Conservation (phyloP, 1,140 invertebrate species). For the Cardiocondyla obscurior region DNA sequence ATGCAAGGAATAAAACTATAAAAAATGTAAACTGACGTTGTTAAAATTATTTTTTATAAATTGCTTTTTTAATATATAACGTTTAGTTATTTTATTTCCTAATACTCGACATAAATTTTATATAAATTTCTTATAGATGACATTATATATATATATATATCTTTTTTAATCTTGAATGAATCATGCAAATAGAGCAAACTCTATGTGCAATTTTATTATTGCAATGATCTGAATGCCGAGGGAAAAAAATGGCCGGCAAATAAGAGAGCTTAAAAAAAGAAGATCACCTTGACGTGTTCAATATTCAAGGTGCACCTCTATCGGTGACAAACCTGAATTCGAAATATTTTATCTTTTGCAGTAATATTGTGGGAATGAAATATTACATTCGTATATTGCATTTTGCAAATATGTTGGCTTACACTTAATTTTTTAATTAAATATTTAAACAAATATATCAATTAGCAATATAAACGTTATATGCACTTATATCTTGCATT, state of each 20-base stretch:
- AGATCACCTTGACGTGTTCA: slow-evolving; percentile 12
- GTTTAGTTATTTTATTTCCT: neutral
- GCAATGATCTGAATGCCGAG: neutral
- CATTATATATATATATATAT: neutral
- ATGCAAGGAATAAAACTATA: neutral
- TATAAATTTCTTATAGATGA: neutral
- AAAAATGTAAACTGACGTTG: neutral
- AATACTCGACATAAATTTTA: neutral
- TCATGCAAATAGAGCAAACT: neutral
- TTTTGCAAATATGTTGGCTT: neutral
- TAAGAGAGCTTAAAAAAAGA: neutral
- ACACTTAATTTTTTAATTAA: neutral
- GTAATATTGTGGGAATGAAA: neutral
- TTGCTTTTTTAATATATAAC: no score
- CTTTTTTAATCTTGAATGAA: neutral
- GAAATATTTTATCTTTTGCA: neutral
- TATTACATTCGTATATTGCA: neutral
- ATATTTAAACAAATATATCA: neutral
- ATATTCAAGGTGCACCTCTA: neutral
- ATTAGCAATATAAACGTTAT: neutral
- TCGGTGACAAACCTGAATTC: neutral
- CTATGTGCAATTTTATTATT: neutral
- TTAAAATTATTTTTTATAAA: neutral
- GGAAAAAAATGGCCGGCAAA: slow-evolving; percentile 4
- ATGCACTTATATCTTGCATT: neutral